Conservation (phyloP, 2,888 invertebrate genomes). For the Erannis defoliaria region DNA sequence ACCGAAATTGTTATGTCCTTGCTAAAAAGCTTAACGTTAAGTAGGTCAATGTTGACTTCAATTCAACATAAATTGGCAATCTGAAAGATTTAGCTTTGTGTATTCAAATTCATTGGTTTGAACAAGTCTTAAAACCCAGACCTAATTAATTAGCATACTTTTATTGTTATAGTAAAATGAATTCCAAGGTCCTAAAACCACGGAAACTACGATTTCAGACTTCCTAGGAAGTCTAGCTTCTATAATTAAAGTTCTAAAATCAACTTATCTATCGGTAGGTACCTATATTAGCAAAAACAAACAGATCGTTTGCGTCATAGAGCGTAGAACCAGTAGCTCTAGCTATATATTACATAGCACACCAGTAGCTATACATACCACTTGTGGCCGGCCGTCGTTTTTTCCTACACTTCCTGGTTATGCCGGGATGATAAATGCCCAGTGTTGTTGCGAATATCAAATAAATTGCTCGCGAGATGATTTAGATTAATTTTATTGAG, state of each 20-base stretch:
- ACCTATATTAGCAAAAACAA: conserved; percentile 21
- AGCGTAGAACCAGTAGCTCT: conserved; percentile 5
- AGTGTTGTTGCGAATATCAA: conserved; percentile 31
- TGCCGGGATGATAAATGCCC: conserved; percentile 18
- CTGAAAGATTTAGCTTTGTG: neutral
- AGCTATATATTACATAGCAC: no score
- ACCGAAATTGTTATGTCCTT: conserved; percentile 13
- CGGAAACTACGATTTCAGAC: conserved; percentile 3
- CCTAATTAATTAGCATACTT: neutral
- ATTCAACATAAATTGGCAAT: neutral
- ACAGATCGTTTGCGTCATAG: conserved; percentile 20
- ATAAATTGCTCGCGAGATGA: conserved; percentile 31
- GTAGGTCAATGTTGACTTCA: neutral
- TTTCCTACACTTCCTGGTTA: conserved; percentile 28
- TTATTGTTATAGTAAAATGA: neutral
- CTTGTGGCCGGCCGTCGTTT: conserved; percentile 24
- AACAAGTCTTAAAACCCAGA: neutral
- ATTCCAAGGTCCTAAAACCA: neutral
- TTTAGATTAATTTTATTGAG: conserved; percentile 35
- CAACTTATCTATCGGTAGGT: neutral
- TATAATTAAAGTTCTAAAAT: conserved; percentile 22
- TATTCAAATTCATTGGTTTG: neutral
- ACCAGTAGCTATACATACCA: conserved; percentile 10
- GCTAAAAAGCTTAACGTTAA: neutral
- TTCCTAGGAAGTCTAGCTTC: conserved; percentile 28